A percentile compares a stretch with the other conserved stretches of the same genome.
Evolutionary conservation across 2,888 invertebrate species (phyloP).

Genomic region (Macropis europaea): DNA sequence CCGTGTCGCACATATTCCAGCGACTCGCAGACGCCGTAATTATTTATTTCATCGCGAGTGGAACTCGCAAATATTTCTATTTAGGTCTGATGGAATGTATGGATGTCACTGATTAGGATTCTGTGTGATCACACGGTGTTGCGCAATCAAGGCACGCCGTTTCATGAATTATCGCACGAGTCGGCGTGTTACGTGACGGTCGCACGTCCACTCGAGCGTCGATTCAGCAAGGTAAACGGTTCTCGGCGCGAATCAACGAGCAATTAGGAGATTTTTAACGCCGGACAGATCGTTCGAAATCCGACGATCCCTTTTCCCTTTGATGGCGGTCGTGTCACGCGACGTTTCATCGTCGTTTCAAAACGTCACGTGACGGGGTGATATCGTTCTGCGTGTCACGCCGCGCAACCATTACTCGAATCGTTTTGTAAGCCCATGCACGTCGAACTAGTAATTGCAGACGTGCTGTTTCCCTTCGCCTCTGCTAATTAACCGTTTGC

Average conservation of each 20-base stretch:
- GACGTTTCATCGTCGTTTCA: background rate
- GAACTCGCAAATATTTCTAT: too few relatives aligned
- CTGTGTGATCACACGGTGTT: background rate
- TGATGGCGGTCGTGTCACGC: background rate
- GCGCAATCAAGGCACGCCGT: background rate
- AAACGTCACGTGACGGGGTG: background rate
- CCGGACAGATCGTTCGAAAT: background rate
- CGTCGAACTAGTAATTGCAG: background rate
- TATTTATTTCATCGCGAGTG: too few relatives aligned
- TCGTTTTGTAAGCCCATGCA: background rate
- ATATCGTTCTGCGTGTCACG: constrained; percentile 1
- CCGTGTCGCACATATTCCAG: background rate
- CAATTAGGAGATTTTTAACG: background rate
- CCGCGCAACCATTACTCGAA: background rate
- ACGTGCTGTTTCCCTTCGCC: constrained; percentile 3
- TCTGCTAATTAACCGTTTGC: constrained; percentile 14
- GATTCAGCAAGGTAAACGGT: background rate
- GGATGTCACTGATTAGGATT: too few relatives aligned
- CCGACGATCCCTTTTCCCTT: background rate
- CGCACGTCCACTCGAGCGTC: background rate
- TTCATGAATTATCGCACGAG: background rate
- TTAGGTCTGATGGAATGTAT: too few relatives aligned
- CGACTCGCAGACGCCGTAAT: too few relatives aligned
- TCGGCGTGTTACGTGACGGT: background rate
- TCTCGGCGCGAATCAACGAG: background rate